Percentiles rank a stretch among this genome's conserved stretches.
These are phyloP conservation scores for Cottus gobio DNA, from an alignment of 2,113 vertebrate species.

Conservation along the genomic window DNA sequence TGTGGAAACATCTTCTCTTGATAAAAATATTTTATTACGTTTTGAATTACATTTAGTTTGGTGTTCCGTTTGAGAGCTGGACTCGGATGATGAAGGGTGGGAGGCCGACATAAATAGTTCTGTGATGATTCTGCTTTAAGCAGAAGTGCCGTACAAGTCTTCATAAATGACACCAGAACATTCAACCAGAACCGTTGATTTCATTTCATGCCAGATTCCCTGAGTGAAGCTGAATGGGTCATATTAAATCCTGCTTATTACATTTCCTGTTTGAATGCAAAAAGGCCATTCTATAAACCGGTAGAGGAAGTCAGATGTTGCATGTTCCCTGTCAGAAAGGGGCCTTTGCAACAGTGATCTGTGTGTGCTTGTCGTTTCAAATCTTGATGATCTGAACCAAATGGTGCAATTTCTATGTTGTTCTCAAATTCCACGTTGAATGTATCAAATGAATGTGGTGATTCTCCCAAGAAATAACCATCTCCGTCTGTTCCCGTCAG, in stretches of 20 bases:
- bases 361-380: background rate
- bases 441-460: conserved; percentile 21
- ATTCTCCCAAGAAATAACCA: conserved; percentile 28
- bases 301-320: background rate
- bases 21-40: background rate
- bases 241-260: background rate
- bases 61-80: too few relatives aligned
- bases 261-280: background rate
- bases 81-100: background rate
- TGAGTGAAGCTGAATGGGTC: background rate
- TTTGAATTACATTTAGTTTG: too few relatives aligned
- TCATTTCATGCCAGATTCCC: background rate
- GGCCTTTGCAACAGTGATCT: conserved; percentile 2
- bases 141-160: background rate
- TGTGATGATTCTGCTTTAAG: background rate
- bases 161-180: background rate
- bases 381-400: background rate
- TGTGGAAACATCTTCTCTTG: background rate
- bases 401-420: background rate
- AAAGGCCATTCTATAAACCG: background rate
- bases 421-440: conserved; percentile 17
- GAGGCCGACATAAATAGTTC: background rate
- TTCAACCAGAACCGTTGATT: background rate
- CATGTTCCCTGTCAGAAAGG: conserved; percentile 18
- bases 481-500: conserved; percentile 78